phyloP scores from a whole-genome alignment of 2,888 invertebrate species.

The Drosophila sordidula region DNA sequence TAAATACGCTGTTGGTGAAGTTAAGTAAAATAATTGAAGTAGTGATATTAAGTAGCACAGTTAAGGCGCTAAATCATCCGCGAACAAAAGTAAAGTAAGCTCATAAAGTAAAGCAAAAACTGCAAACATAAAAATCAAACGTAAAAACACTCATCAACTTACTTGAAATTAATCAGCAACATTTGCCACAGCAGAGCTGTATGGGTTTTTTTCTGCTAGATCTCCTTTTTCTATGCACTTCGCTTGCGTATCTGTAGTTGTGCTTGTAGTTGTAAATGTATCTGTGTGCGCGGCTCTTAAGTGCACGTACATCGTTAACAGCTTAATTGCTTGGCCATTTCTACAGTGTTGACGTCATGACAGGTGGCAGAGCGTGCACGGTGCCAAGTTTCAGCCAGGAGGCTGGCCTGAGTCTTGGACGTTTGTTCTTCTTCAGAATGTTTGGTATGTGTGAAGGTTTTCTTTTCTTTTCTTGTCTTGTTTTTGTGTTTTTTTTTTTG shows the following conservation, averaged over 20 bases:
- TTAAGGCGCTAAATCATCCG: conserved; percentile 5
- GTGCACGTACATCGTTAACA: conserved; percentile 75
- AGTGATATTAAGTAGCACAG: conserved; percentile 6
- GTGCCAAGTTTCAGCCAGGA: conserved; percentile 39
- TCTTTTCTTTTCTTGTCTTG: not conserved
- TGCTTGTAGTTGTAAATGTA: conserved; percentile 27
- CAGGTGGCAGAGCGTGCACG: conserved; percentile 41
- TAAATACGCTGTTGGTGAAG: not conserved
- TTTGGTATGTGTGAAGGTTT: conserved; percentile 20
- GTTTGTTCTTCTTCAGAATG: conserved; percentile 16
- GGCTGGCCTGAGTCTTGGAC: conserved; percentile 30
- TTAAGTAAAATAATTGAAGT: not conserved
- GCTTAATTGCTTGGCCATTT: conserved; percentile 76
- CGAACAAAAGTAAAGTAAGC: conserved; percentile 1
- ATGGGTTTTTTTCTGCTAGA: conserved; percentile 57
- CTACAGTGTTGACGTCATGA: conserved; percentile 63
- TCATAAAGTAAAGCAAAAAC: conserved; percentile 2
- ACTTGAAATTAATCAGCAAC: conserved; percentile 76
- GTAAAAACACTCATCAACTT: conserved; percentile 63
- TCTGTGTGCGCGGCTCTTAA: conserved; percentile 53
- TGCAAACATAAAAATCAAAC: conserved; percentile 24
- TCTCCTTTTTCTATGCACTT: conserved; percentile 15
- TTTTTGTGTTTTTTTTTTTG: conserved; percentile 19
- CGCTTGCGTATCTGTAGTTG: conserved; percentile 10
- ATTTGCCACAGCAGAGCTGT: conserved; percentile 41